These are phyloP conservation scores for Eurosta solidaginis DNA, from an alignment of 1,140 invertebrate genomes.

Conservation along the genomic window DNA sequence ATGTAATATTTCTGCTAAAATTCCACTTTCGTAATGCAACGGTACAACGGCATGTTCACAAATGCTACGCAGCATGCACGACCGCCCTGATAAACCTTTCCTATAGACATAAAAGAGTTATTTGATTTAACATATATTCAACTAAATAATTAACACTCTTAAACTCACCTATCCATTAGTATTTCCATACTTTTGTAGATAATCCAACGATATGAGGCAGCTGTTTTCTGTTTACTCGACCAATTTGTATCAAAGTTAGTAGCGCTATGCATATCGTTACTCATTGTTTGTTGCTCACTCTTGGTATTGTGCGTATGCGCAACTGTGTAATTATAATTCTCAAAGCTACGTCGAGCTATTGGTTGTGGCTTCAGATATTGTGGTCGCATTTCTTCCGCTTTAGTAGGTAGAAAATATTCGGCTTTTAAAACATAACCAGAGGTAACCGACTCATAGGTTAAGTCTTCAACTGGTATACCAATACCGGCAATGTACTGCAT, in stretches of 20 bases:
- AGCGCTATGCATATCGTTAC: neutral
- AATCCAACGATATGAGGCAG: constrained; percentile 50
- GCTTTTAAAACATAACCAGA: constrained; percentile 57
- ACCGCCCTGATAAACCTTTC: constrained; percentile 67
- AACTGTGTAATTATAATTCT: neutral
- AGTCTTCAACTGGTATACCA: constrained; percentile 53
- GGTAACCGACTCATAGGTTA: constrained; percentile 53
- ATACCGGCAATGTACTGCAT: constrained; percentile 53
- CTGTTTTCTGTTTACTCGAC: constrained; percentile 33
- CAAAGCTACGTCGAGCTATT: constrained; percentile 38
- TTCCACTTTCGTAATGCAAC: constrained; percentile 67
- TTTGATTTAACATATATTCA: neutral
- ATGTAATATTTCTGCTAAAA: constrained; percentile 72
- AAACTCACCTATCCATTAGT: constrained; percentile 41
- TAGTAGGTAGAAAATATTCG: constrained; percentile 54
- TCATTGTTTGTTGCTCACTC: neutral
- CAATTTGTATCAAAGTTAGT: constrained; percentile 2
- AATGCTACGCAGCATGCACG: constrained; percentile 73
- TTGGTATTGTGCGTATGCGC: neutral
- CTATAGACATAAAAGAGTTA: constrained; percentile 46
- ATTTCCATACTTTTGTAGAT: constrained; percentile 53
- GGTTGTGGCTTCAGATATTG: constrained; percentile 45
- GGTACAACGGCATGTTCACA: constrained; percentile 74
- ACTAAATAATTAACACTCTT: neutral
- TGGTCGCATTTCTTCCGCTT: constrained; percentile 42